Evolutionary conservation across 2,797 vertebrate species (phyloP), one percentile per base, ranked within the genome.

Genomic region (Neosalanx taihuensis): DNA sequence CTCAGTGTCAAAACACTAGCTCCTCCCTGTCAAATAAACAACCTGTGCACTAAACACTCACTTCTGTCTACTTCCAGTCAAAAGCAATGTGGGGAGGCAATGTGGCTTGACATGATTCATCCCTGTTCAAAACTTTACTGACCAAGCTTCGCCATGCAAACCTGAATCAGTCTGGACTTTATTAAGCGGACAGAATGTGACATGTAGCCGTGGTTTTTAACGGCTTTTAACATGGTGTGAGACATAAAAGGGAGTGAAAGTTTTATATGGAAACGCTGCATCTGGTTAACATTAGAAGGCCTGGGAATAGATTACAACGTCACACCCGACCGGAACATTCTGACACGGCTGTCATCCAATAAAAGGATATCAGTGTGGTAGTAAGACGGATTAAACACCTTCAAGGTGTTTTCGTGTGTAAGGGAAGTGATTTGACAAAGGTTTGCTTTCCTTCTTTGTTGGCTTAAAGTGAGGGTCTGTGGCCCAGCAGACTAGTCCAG

Each of bases 271-370:
- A 89, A 88, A 87, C 75, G 71, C 66, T 83, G 75, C 86, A 91
- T 92, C 90, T 93, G 90, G 89, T 90, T 90, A 76, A 76, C 85
- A 81, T 92, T 92, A 91, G 76, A 91, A 75, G 82, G 80, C 72
- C 58, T 72, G 86, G 86, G 86, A 84, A 81, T 65, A 79, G 73
- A 59, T 30, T 81, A 79, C 64, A 41, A 77, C 75, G 81, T 87
- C 83, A 81, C 53, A 68, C 80, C 76, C 73, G 77, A 88, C 83
- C 78, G 80, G 85, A 92, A 89, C 83, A 76, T 80, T 88, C 80
- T 80, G 84, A 89, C 83, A 85, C 67, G n/a, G 53, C 72, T 46
- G 71, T 46, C 5, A 35, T 79, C 77, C 75, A 82, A 70, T 82
- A 82, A 86, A 81, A 77, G 20, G 64, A 63, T 18, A 26, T 29